phyloP scores from a whole-genome alignment of 2,888 invertebrate genomes.

The Lacanobia wlatinum region DNA sequence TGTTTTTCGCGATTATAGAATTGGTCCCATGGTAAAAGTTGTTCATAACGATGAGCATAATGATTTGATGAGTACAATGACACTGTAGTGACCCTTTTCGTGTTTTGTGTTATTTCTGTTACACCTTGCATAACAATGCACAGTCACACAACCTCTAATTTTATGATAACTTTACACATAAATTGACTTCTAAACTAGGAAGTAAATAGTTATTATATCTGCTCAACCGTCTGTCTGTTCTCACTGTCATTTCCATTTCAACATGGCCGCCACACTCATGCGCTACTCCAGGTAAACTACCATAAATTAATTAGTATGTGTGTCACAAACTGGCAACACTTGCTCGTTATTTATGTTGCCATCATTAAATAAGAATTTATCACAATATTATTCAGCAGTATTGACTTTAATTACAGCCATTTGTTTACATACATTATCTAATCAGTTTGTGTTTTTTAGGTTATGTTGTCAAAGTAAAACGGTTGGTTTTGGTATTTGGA shows the following conservation, averaged over 20 bases:
- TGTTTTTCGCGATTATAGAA: no score
- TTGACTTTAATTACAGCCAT: slow-evolving; percentile 9
- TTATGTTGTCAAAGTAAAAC: slow-evolving; percentile 11
- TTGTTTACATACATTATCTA: slow-evolving; percentile 37
- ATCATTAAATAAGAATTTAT: slow-evolving; percentile 39
- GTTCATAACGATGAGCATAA: no score
- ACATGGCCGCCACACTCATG: slow-evolving; percentile 42
- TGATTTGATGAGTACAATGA: no score
- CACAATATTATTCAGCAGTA: slow-evolving; percentile 31
- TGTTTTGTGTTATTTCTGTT: no score
- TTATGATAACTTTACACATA: no score
- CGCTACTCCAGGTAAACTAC: slow-evolving; percentile 20
- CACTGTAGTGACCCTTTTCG: no score
- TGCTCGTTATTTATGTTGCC: slow-evolving; percentile 28
- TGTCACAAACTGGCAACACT: slow-evolving; percentile 24
- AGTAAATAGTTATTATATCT: no score
- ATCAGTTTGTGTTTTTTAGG: slow-evolving; percentile 20
- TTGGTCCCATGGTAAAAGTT: no score
- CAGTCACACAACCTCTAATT: no score
- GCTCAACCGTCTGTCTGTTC: no score
- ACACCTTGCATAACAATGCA: no score
- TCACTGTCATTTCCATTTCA: slow-evolving; percentile 37
- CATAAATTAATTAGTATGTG: slow-evolving; percentile 31
- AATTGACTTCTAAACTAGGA: no score
- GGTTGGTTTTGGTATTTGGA: not conserved